Evolutionary conservation across 1,140 invertebrate species (phyloP), one percentile per base, ranked within the genome.

Genomic region (Vanessa atalanta): DNA sequence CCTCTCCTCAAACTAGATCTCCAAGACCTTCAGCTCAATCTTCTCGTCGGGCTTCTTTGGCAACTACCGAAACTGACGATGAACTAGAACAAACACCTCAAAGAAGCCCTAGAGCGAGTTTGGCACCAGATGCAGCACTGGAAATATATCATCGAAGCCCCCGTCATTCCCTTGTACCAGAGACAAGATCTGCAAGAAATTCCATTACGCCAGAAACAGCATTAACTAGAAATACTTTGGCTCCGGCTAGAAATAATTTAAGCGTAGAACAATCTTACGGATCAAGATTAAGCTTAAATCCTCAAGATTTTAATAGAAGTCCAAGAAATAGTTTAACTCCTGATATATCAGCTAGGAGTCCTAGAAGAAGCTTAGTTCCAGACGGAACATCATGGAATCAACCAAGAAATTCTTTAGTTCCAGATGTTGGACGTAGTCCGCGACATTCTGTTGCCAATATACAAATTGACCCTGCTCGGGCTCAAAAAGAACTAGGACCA

Each of bases 301-400:
- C 93, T 12, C 93, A 93, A 63, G 92, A 94, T 60, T 95, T 95
- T 76, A 95, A 94, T 75, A 88, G 95, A 37, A 95, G 94, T 88
- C 95, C 95, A 0, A 90, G 95, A 66, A 95, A 95, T 76, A 95
- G 95, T 86, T 86, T 95, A 71, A 93, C 95, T 8, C 94, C 94
- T 11, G 94, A 95, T 47, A 76, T 82, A 47, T 82, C 86, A 3
- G 88, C 84, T 0, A 91, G 94, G 71, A 95, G 94, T 77, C 94
- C 95, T 0, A 87, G 95, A 75, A 94, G 95, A 77, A 95, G 95
- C 73, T 82, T 95, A 64, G 90, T 95, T 0, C 95, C 95, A 0
- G 94, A 94, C 72, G 91, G 90, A 2, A 91, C 90, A 2, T 89
- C 83, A 5, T 94, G 94, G 93, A 93, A 88, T 66, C 90, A 92